Evolutionary conservation across 2,888 invertebrate genomes (phyloP).

Genomic region (Artemia sinica): DNA sequence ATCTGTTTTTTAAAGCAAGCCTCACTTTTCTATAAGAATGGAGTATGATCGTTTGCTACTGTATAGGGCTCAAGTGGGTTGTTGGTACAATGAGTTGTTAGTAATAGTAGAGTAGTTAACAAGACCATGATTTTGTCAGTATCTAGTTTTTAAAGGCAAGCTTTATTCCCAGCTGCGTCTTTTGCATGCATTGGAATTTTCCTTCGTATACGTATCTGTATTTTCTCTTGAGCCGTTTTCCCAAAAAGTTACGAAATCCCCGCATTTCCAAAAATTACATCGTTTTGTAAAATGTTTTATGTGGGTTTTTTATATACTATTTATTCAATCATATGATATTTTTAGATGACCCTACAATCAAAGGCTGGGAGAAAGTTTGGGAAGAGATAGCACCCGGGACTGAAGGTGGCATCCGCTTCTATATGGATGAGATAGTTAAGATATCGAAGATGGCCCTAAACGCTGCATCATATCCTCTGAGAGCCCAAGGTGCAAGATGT

Average conservation of each 20-base stretch:
- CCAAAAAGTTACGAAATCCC: constrained; percentile 12
- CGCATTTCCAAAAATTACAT: background rate
- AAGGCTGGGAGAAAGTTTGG: constrained; percentile 75
- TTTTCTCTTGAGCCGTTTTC: too few relatives aligned
- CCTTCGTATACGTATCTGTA: too few relatives aligned
- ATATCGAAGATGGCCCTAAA: constrained; percentile 52
- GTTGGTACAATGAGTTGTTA: too few relatives aligned
- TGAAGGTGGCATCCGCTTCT: constrained; percentile 59
- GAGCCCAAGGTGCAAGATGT: constrained; percentile 44
- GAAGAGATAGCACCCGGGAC: constrained; percentile 70
- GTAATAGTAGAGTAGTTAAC: too few relatives aligned
- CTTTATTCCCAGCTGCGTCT: too few relatives aligned
- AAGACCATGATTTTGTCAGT: too few relatives aligned
- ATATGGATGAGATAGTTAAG: constrained; percentile 50
- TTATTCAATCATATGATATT: background rate
- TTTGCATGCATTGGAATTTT: too few relatives aligned
- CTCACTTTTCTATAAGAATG: too few relatives aligned
- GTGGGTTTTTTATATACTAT: background rate
- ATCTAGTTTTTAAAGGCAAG: too few relatives aligned
- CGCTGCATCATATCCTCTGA: constrained; percentile 71
- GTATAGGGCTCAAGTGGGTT: too few relatives aligned
- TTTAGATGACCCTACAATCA: constrained; percentile 28
- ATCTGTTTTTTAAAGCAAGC: too few relatives aligned
- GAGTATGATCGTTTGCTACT: too few relatives aligned
- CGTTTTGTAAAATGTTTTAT: constrained; percentile 13